Conservation (phyloP, 2,888 invertebrate genomes). For the Philhelius pedissequus region DNA sequence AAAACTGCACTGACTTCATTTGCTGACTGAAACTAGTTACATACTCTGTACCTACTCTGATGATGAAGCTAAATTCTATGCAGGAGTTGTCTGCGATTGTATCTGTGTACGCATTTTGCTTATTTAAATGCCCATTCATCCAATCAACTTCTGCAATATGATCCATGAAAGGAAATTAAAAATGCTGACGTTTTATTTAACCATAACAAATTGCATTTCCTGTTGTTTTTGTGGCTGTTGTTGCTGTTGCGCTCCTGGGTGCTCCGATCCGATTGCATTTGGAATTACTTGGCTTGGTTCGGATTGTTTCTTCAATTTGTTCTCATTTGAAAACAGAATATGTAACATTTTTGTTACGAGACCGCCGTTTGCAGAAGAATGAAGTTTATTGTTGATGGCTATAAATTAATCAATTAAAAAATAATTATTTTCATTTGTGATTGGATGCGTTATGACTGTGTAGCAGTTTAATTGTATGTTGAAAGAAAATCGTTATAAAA, state of each 20-base stretch:
- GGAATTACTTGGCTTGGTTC: not conserved
- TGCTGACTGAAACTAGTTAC: slow-evolving; percentile 1
- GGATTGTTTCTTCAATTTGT: not conserved
- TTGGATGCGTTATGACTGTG: not conserved
- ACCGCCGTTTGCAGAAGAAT: not conserved
- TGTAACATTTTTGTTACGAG: not conserved
- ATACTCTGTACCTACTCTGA: not conserved
- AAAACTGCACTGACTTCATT: slow-evolving; percentile 17
- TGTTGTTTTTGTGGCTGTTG: no score
- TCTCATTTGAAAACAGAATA: not conserved
- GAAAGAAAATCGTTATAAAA: not conserved
- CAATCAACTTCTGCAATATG: slow-evolving; percentile 54
- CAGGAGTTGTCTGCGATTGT: not conserved
- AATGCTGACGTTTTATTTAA: slow-evolving; percentile 60
- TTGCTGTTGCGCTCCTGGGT: not conserved
- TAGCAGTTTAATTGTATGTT: not conserved
- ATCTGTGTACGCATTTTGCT: slow-evolving; percentile 4
- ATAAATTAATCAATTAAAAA: not conserved
- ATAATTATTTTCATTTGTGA: not conserved
- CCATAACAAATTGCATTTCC: slow-evolving; percentile 66
- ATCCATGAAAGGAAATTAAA: slow-evolving; percentile 58
- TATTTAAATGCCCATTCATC: slow-evolving; percentile 35
- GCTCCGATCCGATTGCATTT: slow-evolving; percentile 6
- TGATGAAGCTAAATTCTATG: not conserved
- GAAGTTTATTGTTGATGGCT: not conserved